Base-by-base conservation (phyloP, 2,113 vertebrate genomes). In the Himantopus leucocephalus region DNA sequence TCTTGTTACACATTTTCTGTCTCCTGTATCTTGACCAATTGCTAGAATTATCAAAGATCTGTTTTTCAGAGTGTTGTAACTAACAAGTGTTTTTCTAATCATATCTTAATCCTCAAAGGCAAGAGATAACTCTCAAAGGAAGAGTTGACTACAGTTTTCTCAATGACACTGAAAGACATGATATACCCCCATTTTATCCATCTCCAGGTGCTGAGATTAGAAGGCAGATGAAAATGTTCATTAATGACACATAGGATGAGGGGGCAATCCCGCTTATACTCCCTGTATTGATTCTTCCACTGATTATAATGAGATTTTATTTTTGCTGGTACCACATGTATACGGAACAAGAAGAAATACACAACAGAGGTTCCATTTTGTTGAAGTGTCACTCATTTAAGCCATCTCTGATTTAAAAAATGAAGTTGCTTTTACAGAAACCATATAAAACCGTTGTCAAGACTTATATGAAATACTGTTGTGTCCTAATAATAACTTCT, bases 401-500 rank as follows among this genome's bases (percentile, higher is more conserved):
- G 41, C 87, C 89, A 95, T 94, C 80, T 88, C 66, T 12, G 10
- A 37, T 47, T 71, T 92, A 34, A 92, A 91, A 95, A 91, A 72
- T 90, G 80, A 94, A 91, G 86, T 87, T 94, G n/a, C 77, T 87
- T 66, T 95, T 95, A 91, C 86, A 97, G 86, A 79, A 95, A 94
- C 80, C 84, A 66, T 95, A 62, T 89, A 92, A 91, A 94, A 64
- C 71, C 37, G 0, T 96, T 96, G 93, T 95, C 90, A 89, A 74
- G 91, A 60, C 84, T 92, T 72, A 35, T 43, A 79, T 94, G 87
- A 92, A 97, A 94, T 94, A 88, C 86, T 85, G 66, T 75, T 76
- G 70, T 66, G 71, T 96, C 95, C 94, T 90, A 92, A 92, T 94
- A 97, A 94, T 94, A 96, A 95, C 92, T 90, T 72, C 55, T 92